Percentiles rank a stretch among this genome's conserved stretches.
These are phyloP conservation scores for Hipparchia semele DNA, from an alignment of 2,888 invertebrate species.

Conservation along the genomic window DNA sequence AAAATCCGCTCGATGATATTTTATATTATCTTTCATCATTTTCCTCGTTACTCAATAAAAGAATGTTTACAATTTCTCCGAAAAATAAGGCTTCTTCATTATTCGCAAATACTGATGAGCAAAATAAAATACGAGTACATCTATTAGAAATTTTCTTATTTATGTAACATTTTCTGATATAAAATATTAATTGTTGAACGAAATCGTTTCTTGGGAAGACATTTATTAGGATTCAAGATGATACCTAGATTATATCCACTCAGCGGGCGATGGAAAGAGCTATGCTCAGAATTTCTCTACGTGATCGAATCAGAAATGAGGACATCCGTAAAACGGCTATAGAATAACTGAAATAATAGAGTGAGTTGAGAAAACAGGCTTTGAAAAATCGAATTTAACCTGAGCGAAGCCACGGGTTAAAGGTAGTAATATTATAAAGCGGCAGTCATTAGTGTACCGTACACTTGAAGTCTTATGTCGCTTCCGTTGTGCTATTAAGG, in stretches of 20 bases:
- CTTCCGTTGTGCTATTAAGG: too few species aligned
- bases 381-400: too few species aligned
- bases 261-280: too few species aligned
- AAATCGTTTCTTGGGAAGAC: not conserved
- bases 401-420: too few species aligned
- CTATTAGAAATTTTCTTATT: conserved; percentile 1
- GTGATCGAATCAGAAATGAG: too few species aligned
- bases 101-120: not conserved
- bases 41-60: conserved; percentile 12
- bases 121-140: conserved; percentile 4
- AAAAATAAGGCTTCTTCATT: conserved; percentile 8
- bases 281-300: too few species aligned
- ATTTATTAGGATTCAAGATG: not conserved
- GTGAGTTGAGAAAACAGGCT: too few species aligned
- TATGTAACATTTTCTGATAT: not conserved
- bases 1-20: not conserved
- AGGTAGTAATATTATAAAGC: too few species aligned
- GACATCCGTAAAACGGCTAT: too few species aligned
- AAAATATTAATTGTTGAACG: not conserved
- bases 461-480: too few species aligned
- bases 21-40: conserved; percentile 16
- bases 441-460: too few species aligned
- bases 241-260: not conserved
- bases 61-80: not conserved
- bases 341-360: too few species aligned